Evolutionary conservation across 2,113 vertebrate genomes (phyloP), one percentile per base, ranked within the genome.

Genomic region (Mus musculus): DNA sequence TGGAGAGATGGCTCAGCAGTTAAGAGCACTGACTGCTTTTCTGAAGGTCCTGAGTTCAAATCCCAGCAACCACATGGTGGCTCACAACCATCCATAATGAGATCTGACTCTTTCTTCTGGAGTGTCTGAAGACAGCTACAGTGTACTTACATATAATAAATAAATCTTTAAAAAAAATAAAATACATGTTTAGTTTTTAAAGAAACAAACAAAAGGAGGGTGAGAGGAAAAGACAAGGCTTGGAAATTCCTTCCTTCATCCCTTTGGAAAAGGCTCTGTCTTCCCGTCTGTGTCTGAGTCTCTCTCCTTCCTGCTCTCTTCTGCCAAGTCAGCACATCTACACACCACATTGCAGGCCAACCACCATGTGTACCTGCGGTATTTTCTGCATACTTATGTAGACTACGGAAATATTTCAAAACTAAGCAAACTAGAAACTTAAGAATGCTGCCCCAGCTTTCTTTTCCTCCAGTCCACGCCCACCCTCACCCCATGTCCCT

Each of bases 381-480:
- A 77, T 69, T 46, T 80, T 90, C 42, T 95, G 63, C 42, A 24
- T 33, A 6, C 16, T 67, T 88, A 14, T 1, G 26, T 82, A 92
- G 67, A 87, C 67, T 11, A 56, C 69, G 61, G 69, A 95, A 96
- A 92, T 61, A 85, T 87, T 9, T 73, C 90, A 91, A 93, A 39
- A 86, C 28, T 82, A 91, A 84, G 28, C 46, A 87, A 88, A 42
- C 71, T 7, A 81, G n/a, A 88, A 88, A 94, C 30, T 36, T 16
- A 33, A 86, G 33, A n/a, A 88, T 72, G 13, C 2, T 26, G 14
- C 28, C 36, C 67, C 77, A 46, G 52, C 82, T 71, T 76, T n/a
- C 36, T 5, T 91, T 39, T 84, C 56, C 24, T 65, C 1, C 59
- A 63, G 17, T 26, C 13, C n/a, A 28, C 24, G 7, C n/a, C 59